Conservation (phyloP, 1,140 invertebrate species). For the Atta colombica region DNA sequence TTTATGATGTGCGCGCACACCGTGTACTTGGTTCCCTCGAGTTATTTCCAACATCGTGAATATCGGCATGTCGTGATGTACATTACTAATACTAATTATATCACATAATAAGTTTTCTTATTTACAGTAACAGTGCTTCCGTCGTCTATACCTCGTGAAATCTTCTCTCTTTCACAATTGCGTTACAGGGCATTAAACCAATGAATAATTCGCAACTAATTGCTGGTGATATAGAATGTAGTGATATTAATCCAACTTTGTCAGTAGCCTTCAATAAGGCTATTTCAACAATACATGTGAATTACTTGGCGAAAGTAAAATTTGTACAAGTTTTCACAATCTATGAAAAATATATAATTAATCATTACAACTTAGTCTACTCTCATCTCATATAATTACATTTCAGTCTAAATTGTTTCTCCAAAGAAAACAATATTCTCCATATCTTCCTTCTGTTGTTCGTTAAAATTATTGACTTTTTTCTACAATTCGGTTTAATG, state of each 20-base stretch:
- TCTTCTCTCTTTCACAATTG: neutral
- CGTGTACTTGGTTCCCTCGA: slow-evolving; percentile 55
- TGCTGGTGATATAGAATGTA: neutral
- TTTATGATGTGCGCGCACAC: slow-evolving; percentile 56
- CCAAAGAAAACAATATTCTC: slow-evolving; percentile 31
- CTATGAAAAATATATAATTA: slow-evolving; percentile 53
- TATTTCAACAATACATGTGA: slow-evolving; percentile 8
- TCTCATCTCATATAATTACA: slow-evolving; percentile 44
- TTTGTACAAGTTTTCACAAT: neutral
- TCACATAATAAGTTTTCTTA: slow-evolving; percentile 65
- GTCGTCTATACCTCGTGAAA: neutral
- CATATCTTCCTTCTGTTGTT: neutral
- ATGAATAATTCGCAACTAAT: slow-evolving; percentile 18
- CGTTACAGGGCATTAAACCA: slow-evolving; percentile 40
- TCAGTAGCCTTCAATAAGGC: neutral
- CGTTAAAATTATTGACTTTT: neutral
- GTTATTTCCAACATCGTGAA: slow-evolving; percentile 40
- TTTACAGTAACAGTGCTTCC: slow-evolving; percentile 61
- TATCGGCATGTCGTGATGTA: slow-evolving; percentile 52
- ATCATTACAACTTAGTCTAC: slow-evolving; percentile 40
- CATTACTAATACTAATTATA: slow-evolving; percentile 57
- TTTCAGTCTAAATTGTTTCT: slow-evolving; percentile 62
- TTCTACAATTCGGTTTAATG: slow-evolving; percentile 17
- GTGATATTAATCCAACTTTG: slow-evolving; percentile 1
- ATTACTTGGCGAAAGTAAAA: slow-evolving; percentile 39